A percentile compares a stretch with the other conserved stretches of the same genome.
phyloP scores from a whole-genome alignment of 2,888 invertebrate genomes.

The Baccha elongata region DNA sequence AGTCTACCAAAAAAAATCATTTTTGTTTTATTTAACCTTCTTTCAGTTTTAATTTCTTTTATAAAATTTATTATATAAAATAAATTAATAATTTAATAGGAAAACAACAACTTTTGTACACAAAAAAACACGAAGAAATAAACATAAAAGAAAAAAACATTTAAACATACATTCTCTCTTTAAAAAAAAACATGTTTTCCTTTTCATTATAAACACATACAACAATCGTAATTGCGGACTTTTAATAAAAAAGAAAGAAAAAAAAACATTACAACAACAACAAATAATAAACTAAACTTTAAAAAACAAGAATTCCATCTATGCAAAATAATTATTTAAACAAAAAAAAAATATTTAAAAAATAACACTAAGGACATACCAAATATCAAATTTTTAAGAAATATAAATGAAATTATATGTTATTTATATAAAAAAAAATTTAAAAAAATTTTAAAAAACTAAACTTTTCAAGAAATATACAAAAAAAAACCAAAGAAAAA shows the following conservation, averaged over 20 bases:
- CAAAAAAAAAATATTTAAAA: conserved; percentile 38
- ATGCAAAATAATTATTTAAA: conserved; percentile 63
- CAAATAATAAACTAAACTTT: conserved; percentile 30
- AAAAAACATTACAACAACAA: conserved; percentile 15
- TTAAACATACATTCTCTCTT: conserved; percentile 46
- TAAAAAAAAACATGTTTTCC: conserved; percentile 47
- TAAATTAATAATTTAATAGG: conserved; percentile 50
- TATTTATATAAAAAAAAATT: conserved; percentile 62
- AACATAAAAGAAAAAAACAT: conserved; percentile 17
- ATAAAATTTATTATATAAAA: conserved; percentile 41
- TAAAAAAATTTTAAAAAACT: conserved; percentile 32
- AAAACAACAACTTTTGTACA: conserved; percentile 66
- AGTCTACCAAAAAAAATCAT: conserved; percentile 68
- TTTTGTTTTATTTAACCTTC: conserved; percentile 14
- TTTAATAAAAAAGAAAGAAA: conserved; percentile 9
- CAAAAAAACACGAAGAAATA: conserved; percentile 48
- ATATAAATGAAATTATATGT: conserved; percentile 71
- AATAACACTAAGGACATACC: conserved; percentile 67
- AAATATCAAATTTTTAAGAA: conserved; percentile 73
- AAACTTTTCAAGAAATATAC: conserved; percentile 60
- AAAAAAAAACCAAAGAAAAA: conserved; percentile 60
- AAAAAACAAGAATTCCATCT: conserved; percentile 66
- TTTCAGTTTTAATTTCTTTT: conserved; percentile 35
- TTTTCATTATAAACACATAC: conserved; percentile 31
- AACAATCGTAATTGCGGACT: conserved; percentile 60